Percentiles rank a stretch among this genome's conserved stretches.
These are phyloP conservation scores for Penaeus chinensis DNA, from an alignment of 1,140 invertebrate species.

Conservation along the genomic window DNA sequence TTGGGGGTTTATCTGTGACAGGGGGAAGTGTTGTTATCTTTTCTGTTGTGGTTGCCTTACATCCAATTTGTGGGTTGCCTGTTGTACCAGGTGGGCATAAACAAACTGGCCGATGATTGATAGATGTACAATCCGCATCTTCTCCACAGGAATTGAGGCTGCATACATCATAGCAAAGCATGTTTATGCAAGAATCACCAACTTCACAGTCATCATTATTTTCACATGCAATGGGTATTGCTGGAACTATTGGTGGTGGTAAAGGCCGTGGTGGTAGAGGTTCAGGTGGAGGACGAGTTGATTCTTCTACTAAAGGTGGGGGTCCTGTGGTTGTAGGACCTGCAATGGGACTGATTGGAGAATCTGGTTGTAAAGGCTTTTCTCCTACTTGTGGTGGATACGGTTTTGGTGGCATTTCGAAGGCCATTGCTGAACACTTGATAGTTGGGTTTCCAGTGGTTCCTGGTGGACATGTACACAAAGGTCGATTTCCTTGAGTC, in stretches of 20 bases:
- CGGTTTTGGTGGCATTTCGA: neutral
- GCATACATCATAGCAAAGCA: slow-evolving; percentile 64
- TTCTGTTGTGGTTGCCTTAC: slow-evolving; percentile 66
- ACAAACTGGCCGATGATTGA: slow-evolving; percentile 75
- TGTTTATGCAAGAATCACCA: slow-evolving; percentile 65
- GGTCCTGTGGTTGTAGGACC: slow-evolving; percentile 19
- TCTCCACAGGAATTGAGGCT: slow-evolving; percentile 64
- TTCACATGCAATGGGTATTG: slow-evolving; percentile 41
- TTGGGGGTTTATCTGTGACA: slow-evolving; percentile 34
- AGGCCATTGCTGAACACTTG: slow-evolving; percentile 44
- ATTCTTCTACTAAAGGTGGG: slow-evolving; percentile 18
- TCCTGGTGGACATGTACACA: slow-evolving; percentile 46
- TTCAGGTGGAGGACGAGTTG: slow-evolving; percentile 18
- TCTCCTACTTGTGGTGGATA: slow-evolving; percentile 20
- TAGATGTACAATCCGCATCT: slow-evolving; percentile 66
- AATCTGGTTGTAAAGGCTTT: neutral
- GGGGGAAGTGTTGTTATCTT: slow-evolving; percentile 12
- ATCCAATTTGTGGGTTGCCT: slow-evolving; percentile 75
- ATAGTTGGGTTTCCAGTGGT: slow-evolving; percentile 47
- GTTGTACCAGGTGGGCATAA: slow-evolving; percentile 76
- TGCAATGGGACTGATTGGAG: slow-evolving; percentile 4
- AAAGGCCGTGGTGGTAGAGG: slow-evolving; percentile 4
- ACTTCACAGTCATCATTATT: slow-evolving; percentile 65
- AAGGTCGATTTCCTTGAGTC: slow-evolving; percentile 27
- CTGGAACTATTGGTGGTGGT: slow-evolving; percentile 17